Evolutionary conservation across 2,888 invertebrate genomes (phyloP).

Genomic region (Apoda limacodes): DNA sequence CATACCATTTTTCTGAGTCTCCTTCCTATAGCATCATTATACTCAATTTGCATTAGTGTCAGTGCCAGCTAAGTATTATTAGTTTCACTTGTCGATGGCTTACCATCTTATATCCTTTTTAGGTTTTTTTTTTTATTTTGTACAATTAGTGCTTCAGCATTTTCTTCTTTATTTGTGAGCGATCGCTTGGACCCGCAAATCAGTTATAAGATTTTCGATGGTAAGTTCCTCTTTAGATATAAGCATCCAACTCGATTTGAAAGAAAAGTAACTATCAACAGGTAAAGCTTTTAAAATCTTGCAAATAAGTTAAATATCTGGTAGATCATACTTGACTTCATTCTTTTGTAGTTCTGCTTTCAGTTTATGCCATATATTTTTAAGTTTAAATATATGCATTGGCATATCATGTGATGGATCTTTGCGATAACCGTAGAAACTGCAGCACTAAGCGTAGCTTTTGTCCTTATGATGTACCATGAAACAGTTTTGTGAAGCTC

Average conservation of each 20-base stretch:
- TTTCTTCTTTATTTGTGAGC: constrained; percentile 1
- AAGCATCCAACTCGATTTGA: neutral
- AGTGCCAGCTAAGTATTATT: neutral
- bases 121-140: neutral
- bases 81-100: neutral
- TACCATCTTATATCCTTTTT: neutral
- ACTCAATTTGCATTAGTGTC: neutral
- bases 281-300: neutral
- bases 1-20: neutral
- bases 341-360: no score
- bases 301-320: neutral
- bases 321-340: no score
- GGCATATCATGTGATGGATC: no score
- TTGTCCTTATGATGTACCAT: no score
- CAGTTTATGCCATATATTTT: no score
- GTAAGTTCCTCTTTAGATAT: neutral
- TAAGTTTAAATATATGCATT: no score
- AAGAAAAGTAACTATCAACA: neutral
- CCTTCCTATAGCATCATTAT: neutral
- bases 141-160: neutral
- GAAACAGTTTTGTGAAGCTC: neutral
- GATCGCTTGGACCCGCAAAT: neutral
- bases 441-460: no score
- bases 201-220: neutral
- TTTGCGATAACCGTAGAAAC: no score